A percentile compares a stretch with the other conserved stretches of the same genome.
These are phyloP conservation scores for Branchellion lobata DNA, from an alignment of 2,888 invertebrate species.

Conservation along the genomic window DNA sequence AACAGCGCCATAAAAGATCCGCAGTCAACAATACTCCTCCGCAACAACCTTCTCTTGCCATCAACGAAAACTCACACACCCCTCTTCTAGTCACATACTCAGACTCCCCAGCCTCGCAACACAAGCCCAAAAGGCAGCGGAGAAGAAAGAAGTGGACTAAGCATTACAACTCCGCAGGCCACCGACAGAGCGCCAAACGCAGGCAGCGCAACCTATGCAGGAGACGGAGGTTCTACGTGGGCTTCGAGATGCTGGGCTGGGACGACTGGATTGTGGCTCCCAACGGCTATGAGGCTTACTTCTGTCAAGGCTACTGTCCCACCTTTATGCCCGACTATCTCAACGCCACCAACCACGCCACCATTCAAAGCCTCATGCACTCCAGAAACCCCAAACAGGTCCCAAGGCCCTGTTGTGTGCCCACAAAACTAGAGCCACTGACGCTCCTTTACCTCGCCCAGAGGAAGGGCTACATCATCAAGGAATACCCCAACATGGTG, in stretches of 20 bases:
- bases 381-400: slow-evolving; percentile 72
- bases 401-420: slow-evolving; percentile 95
- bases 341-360: slow-evolving; percentile 97
- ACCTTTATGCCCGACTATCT: slow-evolving; percentile 90
- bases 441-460: slow-evolving; percentile 95
- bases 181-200: slow-evolving; percentile 13
- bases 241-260: slow-evolving; percentile 95
- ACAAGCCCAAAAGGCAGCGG: background rate
- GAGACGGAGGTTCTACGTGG: slow-evolving; percentile 84
- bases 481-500: slow-evolving; percentile 98
- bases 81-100: slow-evolving; percentile 43
- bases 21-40: background rate
- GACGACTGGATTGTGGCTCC: slow-evolving; percentile 98
- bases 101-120: background rate
- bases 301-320: slow-evolving; percentile 92
- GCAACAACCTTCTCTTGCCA: slow-evolving; percentile 1
- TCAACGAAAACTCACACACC: background rate
- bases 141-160: background rate
- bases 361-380: slow-evolving; percentile 67
- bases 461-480: slow-evolving; percentile 89
- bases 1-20: background rate
- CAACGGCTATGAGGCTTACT: slow-evolving; percentile 91
- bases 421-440: slow-evolving; percentile 87
- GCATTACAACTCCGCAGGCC: background rate
- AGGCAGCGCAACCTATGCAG: slow-evolving; percentile 68